Percentiles rank a stretch among this genome's conserved stretches.
These are phyloP conservation scores for Argyrosomus japonicus DNA, from an alignment of 2,113 vertebrate genomes.

Conservation along the genomic window DNA sequence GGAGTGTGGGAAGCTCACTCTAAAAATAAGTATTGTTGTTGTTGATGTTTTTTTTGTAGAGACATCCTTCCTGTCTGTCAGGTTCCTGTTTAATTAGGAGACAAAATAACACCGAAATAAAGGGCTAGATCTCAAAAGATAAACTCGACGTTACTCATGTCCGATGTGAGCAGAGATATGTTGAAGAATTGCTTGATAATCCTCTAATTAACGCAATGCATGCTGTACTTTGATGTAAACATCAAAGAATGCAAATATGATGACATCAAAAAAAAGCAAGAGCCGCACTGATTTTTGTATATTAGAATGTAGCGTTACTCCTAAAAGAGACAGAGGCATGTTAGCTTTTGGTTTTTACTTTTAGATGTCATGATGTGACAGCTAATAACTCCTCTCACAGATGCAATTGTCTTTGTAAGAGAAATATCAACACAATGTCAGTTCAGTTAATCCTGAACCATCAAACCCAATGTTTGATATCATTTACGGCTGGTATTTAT, in stretches of 20 bases:
- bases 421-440: neutral
- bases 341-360: neutral
- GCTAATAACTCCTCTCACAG: neutral
- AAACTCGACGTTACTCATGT: neutral
- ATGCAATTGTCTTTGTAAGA: neutral
- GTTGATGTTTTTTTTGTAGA: neutral
- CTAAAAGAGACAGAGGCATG: neutral
- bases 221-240: neutral
- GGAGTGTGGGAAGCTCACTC: slow-evolving; percentile 7
- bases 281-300: neutral
- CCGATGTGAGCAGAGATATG: neutral
- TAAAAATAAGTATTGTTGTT: slow-evolving; percentile 36
- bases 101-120: neutral
- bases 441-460: neutral
- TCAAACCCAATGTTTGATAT: neutral
- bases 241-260: neutral
- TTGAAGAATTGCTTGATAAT: neutral
- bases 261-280: neutral
- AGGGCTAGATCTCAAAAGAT: neutral
- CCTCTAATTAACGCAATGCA: neutral
- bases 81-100: neutral
- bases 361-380: neutral
- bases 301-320: neutral
- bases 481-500: neutral
- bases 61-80: slow-evolving; percentile 10